Evolutionary conservation across 1,140 invertebrate genomes (phyloP).

Genomic region (Brachionus rotundiformis): DNA sequence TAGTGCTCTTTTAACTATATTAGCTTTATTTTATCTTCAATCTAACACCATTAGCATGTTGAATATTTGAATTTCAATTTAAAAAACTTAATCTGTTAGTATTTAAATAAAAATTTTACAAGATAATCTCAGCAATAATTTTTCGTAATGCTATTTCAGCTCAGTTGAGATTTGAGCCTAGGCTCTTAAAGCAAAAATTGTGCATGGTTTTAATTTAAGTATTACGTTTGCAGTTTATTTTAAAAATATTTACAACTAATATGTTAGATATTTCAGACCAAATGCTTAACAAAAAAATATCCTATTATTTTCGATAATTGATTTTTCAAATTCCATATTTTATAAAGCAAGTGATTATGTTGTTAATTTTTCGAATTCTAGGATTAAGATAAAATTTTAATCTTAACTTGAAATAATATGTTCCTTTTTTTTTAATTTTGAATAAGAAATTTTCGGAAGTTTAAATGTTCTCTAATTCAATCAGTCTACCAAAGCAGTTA

Average conservation of each 20-base stretch:
- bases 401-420: not conserved
- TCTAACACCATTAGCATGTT: slow-evolving; percentile 2
- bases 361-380: not conserved
- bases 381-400: not conserved
- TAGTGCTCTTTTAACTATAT: not conserved
- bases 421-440: not conserved
- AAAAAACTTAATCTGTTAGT: slow-evolving; percentile 16
- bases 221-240: slow-evolving; percentile 9
- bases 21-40: not conserved
- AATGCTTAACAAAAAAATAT: slow-evolving; percentile 16
- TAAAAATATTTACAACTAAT: slow-evolving; percentile 17
- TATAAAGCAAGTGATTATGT: not conserved
- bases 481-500: not conserved
- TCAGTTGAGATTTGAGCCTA: slow-evolving; percentile 1
- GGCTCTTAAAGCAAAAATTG: not conserved
- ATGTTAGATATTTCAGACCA: slow-evolving; percentile 19
- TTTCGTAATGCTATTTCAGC: not conserved
- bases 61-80: not conserved
- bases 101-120: slow-evolving; percentile 16
- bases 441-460: not conserved
- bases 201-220: slow-evolving; percentile 8
- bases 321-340: not conserved
- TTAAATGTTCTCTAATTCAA: too few relatives aligned
- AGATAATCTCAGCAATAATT: not conserved
- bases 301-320: slow-evolving; percentile 4